These are phyloP conservation scores for Ormyrus rosae DNA, from an alignment of 2,888 invertebrate species.

Conservation along the genomic window DNA sequence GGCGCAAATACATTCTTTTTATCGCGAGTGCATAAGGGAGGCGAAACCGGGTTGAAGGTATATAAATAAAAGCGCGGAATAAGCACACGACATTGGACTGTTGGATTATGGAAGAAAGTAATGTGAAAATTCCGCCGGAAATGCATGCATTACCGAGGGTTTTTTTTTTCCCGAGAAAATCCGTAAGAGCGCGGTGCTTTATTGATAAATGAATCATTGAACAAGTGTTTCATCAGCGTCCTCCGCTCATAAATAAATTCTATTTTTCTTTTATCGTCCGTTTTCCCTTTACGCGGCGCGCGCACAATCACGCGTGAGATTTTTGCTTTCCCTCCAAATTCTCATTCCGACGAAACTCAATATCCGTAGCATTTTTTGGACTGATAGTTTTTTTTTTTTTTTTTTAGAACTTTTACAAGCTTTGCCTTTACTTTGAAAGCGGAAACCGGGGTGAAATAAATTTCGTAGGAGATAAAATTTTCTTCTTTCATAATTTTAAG, in stretches of 20 bases:
- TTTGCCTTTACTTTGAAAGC: background rate
- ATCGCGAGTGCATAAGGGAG: too few species aligned
- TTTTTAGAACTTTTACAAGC: background rate
- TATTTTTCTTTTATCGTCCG: constrained; percentile 1
- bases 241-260: background rate
- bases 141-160: too few species aligned
- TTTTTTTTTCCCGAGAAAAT: too few species aligned
- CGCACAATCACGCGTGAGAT: too few species aligned
- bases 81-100: too few species aligned
- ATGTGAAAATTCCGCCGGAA: too few species aligned
- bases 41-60: too few species aligned
- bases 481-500: background rate
- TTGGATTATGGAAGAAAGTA: too few species aligned
- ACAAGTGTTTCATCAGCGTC: background rate
- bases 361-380: background rate
- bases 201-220: background rate
- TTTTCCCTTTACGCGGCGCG: background rate
- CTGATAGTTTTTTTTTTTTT: constrained; percentile 1
- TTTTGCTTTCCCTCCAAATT: background rate
- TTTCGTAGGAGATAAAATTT: background rate
- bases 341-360: background rate
- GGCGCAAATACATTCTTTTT: too few species aligned
- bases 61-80: too few species aligned
- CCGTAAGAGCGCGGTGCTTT: too few species aligned
- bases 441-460: background rate